phyloP scores from a whole-genome alignment of 1,140 invertebrate species.

The Zaprionus nigranus region DNA sequence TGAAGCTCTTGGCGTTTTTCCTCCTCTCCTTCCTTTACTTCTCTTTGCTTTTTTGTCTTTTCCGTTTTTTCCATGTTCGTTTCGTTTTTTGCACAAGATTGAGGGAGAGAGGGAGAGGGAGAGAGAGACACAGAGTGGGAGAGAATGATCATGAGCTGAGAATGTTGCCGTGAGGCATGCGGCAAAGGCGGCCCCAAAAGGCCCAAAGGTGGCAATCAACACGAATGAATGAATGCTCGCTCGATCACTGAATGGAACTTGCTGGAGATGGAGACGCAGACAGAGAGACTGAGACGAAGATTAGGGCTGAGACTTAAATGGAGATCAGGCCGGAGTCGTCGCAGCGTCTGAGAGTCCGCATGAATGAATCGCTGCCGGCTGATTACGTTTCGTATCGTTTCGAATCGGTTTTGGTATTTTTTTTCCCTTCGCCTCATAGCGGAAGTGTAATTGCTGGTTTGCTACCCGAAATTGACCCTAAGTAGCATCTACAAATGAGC shows the following conservation, averaged over 20 bases:
- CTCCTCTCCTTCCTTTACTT: slow-evolving; percentile 1
- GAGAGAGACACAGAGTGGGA: slow-evolving; percentile 9
- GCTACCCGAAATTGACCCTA: slow-evolving; percentile 44
- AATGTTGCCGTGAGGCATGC: slow-evolving; percentile 26
- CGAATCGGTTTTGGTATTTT: slow-evolving; percentile 21
- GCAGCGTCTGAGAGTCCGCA: slow-evolving; percentile 19
- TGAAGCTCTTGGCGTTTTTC: slow-evolving; percentile 56
- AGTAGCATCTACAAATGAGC: slow-evolving; percentile 54
- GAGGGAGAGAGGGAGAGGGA: slow-evolving; percentile 46
- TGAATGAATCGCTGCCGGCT: slow-evolving; percentile 33
- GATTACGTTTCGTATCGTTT: slow-evolving; percentile 25
- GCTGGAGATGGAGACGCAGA: slow-evolving; percentile 22
- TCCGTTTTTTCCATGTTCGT: background rate
- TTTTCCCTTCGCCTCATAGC: slow-evolving; percentile 39
- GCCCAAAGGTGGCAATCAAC: slow-evolving; percentile 77
- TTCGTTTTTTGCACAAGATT: slow-evolving; percentile 65
- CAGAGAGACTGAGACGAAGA: slow-evolving; percentile 24
- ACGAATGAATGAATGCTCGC: slow-evolving; percentile 70
- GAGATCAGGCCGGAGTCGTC: slow-evolving; percentile 16
- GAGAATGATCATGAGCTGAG: background rate
- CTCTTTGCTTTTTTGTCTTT: slow-evolving; percentile 19
- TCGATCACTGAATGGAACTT: slow-evolving; percentile 62
- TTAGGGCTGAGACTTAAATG: slow-evolving; percentile 13
- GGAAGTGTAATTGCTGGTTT: slow-evolving; percentile 73
- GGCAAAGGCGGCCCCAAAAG: slow-evolving; percentile 43